Evolutionary conservation across 2,113 vertebrate genomes (phyloP), one percentile per base, ranked within the genome.

Genomic region (Opisthocomus hoazin): DNA sequence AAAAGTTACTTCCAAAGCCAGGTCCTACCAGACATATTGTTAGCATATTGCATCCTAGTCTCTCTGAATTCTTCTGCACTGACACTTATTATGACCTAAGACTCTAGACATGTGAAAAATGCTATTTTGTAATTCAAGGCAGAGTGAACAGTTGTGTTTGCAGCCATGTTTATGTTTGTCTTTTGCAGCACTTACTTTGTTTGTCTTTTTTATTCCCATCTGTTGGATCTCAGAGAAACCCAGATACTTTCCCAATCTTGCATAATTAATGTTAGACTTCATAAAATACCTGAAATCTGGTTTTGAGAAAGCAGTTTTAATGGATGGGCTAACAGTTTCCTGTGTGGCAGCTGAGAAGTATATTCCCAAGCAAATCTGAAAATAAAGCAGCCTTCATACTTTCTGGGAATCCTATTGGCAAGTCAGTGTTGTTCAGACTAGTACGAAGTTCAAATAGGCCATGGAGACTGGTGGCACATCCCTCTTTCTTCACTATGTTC

Each of bases 21-120:
- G 81, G 97, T 74, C 81, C 94, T 97, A 94, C 92, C 88, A 80
- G 91, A 93, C 86, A 18, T 95, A 78, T 90, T 91, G 92, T 94
- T 96, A 95, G 84, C 87, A 94, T 87, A 90, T 79, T 75, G 91
- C 92, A 92, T 96, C 79, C 88, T 96, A 21, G 73, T 95, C 84
- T 91, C 94, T 82, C 88, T 19, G 69, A 96, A 97, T 98, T 97
- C 96, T 94, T 96, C 91, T 95, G 65, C 86, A 86, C 88, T 97
- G 97, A 97, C 94, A 96, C 88, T 97, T 95, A 75, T 74, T 89
- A 94, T 97, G 97, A 97, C 95, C 96, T 97, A 96, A 97, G 96
- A 97, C 87, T 90, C 37, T 26, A 97, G 81, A 51, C 90, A 98
- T 76, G 95, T 91, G 54, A 90, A 95, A 90, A 97, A 97, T 96